Evolutionary conservation across 2,888 invertebrate species (phyloP), one percentile per base, ranked within the genome.

Genomic region (Hyposoter didymator): DNA sequence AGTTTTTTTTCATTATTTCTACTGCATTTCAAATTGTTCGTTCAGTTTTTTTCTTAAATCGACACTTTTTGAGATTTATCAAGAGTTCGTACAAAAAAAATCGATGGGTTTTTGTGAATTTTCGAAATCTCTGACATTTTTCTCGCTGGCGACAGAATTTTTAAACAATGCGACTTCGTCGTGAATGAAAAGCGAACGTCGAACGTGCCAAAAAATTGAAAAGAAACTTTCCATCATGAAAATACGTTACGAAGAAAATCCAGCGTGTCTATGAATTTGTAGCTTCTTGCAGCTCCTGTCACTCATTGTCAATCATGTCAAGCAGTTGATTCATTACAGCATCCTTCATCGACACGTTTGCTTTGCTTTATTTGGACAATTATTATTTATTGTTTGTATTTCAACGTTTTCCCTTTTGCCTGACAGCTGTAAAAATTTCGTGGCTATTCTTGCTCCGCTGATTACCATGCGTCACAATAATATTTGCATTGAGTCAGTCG

Each of bases 401-500:
- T 47, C 47, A 45, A 35, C 32, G 35, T 22, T 70, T 7, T 49
- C 52, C 12, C 19, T 49, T 19, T 17, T n/a, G 10, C 49, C 35
- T 52, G 35, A 22, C 39, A 43, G 19, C 52, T 14, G 62, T 17
- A 28, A 28, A 55, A 14, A 12, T 67, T 78, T 62, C 47, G 72
- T 47, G 67, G 39, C 49, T 39, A 83, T 76, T 76, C 22, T 64
- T 17, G 45, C 17, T 72, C n/a, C 49, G 28, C 28, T 72, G n/a
- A 47, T 32, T n/a, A 28, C 5, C 32, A 74, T 69, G 59, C 17
- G 45, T 64, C 66, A 43, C 75, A 14, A 19, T 28, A 66, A 70
- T 45, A 62, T 62, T 55, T 39, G 64, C 19, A 74, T 80, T 35
- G 45, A 81, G 55, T 75, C 66, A 75, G 47, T 75, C 67, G 7